A percentile compares a stretch with the other conserved stretches of the same genome.
phyloP scores from a whole-genome alignment of 2,888 invertebrate genomes.

The Trissolcus japonicus region DNA sequence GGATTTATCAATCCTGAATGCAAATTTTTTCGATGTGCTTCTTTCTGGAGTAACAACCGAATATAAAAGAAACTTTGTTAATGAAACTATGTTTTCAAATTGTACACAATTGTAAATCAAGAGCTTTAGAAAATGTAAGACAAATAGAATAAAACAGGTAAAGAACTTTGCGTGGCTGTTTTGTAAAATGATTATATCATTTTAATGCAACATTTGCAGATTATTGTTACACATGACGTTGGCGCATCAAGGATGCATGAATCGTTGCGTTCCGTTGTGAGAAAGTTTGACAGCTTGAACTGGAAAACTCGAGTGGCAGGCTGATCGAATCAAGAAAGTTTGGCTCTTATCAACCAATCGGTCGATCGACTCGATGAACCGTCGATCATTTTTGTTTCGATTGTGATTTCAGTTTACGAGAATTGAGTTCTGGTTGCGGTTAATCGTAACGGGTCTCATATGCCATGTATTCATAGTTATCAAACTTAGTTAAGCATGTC shows the following conservation, averaged over 20 bases:
- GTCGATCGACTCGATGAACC: constrained; percentile 13
- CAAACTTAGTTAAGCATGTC: constrained; percentile 35
- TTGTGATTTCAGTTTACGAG: constrained; percentile 9
- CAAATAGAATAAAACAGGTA: too few species aligned
- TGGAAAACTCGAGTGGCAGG: constrained; percentile 11
- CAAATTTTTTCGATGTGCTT: too few species aligned
- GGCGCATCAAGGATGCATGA: constrained; percentile 45
- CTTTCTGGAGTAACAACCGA: too few species aligned
- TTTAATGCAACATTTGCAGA: constrained; percentile 23
- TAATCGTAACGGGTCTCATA: background rate
- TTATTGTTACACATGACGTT: constrained; percentile 46
- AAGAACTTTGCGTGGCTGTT: constrained; percentile 29
- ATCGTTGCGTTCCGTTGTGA: constrained; percentile 27
- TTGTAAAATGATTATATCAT: constrained; percentile 47
- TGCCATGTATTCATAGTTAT: constrained; percentile 31
- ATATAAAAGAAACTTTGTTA: too few species aligned
- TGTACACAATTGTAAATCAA: too few species aligned
- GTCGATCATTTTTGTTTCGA: constrained; percentile 18
- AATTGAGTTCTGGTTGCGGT: constrained; percentile 6
- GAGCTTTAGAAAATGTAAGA: too few species aligned
- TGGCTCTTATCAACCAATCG: constrained; percentile 40
- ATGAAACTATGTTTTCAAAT: too few species aligned
- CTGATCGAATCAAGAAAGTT: constrained; percentile 49
- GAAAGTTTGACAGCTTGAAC: constrained; percentile 55
- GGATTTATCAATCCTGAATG: too few species aligned